These are phyloP conservation scores for Heliconius erato DNA, from an alignment of 2,888 invertebrate species.

Conservation along the genomic window DNA sequence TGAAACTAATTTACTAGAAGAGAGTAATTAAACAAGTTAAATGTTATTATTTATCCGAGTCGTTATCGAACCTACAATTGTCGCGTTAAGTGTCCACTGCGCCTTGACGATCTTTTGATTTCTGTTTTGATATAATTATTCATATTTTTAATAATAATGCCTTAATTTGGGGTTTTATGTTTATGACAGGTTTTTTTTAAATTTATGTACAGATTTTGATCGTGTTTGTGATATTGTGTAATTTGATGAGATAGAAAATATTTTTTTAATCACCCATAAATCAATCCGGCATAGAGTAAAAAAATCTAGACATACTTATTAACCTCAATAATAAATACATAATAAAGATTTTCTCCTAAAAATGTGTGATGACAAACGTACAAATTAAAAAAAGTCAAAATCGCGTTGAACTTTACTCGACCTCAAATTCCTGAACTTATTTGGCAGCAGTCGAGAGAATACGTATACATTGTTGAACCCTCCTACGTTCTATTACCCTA, in stretches of 20 bases:
- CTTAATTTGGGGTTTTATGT: not conserved
- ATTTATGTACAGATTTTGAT: not conserved
- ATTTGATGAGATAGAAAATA: too few relatives aligned
- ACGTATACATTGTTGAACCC: conserved; percentile 17
- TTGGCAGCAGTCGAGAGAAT: conserved; percentile 35
- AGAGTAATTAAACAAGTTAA: too few relatives aligned
- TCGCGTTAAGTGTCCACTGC: too few relatives aligned
- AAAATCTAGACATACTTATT: not conserved
- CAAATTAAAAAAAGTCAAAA: conserved; percentile 26
- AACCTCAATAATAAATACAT: not conserved
- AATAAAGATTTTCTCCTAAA: not conserved
- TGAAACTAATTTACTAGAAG: too few relatives aligned
- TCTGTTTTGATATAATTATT: not conserved
- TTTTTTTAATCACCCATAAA: too few relatives aligned
- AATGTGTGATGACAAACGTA: conserved; percentile 2
- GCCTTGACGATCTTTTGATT: not conserved
- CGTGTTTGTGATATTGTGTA: too few relatives aligned
- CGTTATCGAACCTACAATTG: too few relatives aligned
- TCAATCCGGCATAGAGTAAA: too few relatives aligned
- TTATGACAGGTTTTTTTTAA: not conserved
- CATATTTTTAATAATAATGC: too few relatives aligned
- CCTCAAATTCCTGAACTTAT: conserved; percentile 23
- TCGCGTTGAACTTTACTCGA: conserved; percentile 24
- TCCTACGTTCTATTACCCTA: conserved; percentile 20
- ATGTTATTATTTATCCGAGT: too few relatives aligned